These are phyloP conservation scores for Drosophila fungiperda DNA, from an alignment of 2,888 invertebrate species.

Conservation along the genomic window DNA sequence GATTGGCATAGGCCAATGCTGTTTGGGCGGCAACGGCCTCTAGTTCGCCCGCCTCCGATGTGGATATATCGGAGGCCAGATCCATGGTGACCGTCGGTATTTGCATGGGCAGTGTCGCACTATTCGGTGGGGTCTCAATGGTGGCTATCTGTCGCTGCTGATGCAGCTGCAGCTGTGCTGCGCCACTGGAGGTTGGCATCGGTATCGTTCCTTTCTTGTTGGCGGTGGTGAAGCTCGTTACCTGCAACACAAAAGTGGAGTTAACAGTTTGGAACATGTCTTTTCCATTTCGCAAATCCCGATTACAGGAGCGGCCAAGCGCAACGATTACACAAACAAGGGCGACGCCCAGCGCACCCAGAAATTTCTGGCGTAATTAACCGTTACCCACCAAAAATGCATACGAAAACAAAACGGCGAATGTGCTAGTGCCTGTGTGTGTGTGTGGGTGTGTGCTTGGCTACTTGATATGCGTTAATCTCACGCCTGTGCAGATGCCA, in stretches of 20 bases:
- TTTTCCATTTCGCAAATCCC: slow-evolving; percentile 71
- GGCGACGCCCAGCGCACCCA: slow-evolving; percentile 3
- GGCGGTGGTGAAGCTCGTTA: slow-evolving; percentile 88
- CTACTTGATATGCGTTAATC: slow-evolving; percentile 54
- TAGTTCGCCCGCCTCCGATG: slow-evolving; percentile 91
- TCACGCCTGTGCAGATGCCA: slow-evolving; percentile 42
- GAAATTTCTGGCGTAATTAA: slow-evolving; percentile 65
- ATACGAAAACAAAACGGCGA: neutral
- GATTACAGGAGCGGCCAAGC: slow-evolving; percentile 51
- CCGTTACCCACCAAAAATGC: slow-evolving; percentile 22
- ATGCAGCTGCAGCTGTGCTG: slow-evolving; percentile 85
- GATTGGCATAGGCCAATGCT: slow-evolving; percentile 75
- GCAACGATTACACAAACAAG: slow-evolving; percentile 68
- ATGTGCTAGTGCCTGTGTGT: slow-evolving; percentile 3
- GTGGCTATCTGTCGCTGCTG: slow-evolving; percentile 91
- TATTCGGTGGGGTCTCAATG: slow-evolving; percentile 90
- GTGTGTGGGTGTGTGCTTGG: slow-evolving; percentile 16
- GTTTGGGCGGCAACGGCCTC: slow-evolving; percentile 89
- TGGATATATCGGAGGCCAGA: slow-evolving; percentile 94
- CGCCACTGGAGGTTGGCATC: slow-evolving; percentile 86
- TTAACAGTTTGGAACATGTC: slow-evolving; percentile 51
- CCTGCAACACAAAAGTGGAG: slow-evolving; percentile 80
- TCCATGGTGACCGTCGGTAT: slow-evolving; percentile 96
- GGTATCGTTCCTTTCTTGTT: slow-evolving; percentile 87
- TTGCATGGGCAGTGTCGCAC: slow-evolving; percentile 86